Evolutionary conservation across 1,140 invertebrate species (phyloP), one percentile per base, ranked within the genome.

Genomic region (Hetaerina americana): DNA sequence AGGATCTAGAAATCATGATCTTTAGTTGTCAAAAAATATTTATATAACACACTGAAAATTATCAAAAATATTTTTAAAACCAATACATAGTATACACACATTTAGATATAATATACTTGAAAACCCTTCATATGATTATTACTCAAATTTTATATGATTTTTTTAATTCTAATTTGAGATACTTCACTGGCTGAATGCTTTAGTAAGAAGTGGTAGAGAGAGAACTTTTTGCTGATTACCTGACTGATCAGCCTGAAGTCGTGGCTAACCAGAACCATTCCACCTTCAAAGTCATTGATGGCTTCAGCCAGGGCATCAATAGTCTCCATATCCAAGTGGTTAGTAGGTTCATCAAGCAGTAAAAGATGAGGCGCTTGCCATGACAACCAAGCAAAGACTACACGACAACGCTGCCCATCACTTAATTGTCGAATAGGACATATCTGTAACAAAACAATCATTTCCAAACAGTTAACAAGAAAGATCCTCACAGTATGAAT

Each of bases 301-400:
- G 97, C 98, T 74, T 99, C 96, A 10, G 95, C 98, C 8, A 99
- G 83, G 0, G 97, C 93, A 83, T 99, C 98, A 74, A 99, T 99
- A 0, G 96, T 98, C 83, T 99, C 97, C 90, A 99, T 98, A 79
- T 99, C 97, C 80, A 99, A 88, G 80, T 99, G 97, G 88, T 99
- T 99, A 26, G 97, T 99, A 75, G 97, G 97, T 87, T 99, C 97
- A 81, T 99, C 97, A 27, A 99, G 84, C 5, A 99, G 82, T 57
- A 99, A 83, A 71, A 99, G 82, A 84, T 99, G 96, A 5, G 97
- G 97, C 27, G 89, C 89, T 83, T 97, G 94, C 92, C 93, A 96
- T 0, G 95, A 94, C 68, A 97, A 82, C 91, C 93, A 99, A 5
- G 97, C 97, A 84, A 99, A 99, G 28, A 98, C 96, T 0, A 99